Evolutionary conservation across 2,888 invertebrate species (phyloP), one percentile per base, ranked within the genome.

Genomic region (Heliconius sara): DNA sequence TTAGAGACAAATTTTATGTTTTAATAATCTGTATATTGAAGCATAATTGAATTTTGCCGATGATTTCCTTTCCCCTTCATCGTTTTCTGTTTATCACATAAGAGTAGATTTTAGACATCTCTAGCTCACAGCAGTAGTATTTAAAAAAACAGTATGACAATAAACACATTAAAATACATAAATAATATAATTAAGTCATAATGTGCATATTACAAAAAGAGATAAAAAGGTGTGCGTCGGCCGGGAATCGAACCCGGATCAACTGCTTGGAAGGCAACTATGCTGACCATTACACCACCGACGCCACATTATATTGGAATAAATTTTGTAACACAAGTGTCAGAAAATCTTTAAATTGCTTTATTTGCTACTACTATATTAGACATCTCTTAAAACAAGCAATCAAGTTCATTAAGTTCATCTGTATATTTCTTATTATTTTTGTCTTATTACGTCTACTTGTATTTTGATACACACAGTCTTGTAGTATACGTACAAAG

Each of bases 241-340:
- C 87, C 90, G 90, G 87, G 89, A 90, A 91, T 90, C 90, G 89
- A 91, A 90, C 89, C 87, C 90, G 90, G 90, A 91, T 90, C 90
- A 90, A 90, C 89, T 90, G 90, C 90, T 90, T 90, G 90, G 89
- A 90, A 91, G 90, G 90, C 90, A 90, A 90, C 89, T 89, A 87
- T 87, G 88, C 88, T 91, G 88, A 91, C 90, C 90, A 91, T 91
- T 91, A 91, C 91, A 91, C 91, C 89, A 90, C 89, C 91, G 88
- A 91, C 91, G 91, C 92, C 73, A 25, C 3, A 19, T 9, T 27
- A 4, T 4, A 5, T 1, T 0, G 9, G 9, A 9, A 16, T 70
- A 25, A 70, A 47, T 43, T 25, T 47, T 16, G 2, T 43, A 43
- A 70, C 13, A 25, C 0, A 70, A 70, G 25, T 70, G 0, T 67